Percentiles rank a stretch among this genome's conserved stretches.
Conservation (phyloP, 2,888 invertebrate species). For the Drosophila nigritarsus region DNA sequence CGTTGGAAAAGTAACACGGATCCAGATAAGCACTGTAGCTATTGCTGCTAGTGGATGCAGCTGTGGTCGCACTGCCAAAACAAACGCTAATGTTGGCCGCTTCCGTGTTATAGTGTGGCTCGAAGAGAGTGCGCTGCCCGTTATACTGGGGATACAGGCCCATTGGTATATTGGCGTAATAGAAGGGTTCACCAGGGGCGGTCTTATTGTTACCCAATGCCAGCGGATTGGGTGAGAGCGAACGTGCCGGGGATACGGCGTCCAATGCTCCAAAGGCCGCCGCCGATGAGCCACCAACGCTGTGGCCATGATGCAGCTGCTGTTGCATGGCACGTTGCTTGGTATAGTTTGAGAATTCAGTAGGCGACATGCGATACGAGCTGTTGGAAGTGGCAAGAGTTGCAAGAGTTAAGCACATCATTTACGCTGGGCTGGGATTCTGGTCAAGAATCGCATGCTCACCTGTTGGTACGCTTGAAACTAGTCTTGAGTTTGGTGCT, state of each 20-base stretch:
- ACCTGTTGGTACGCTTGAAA: conserved; percentile 96
- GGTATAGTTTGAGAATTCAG: conserved; percentile 98
- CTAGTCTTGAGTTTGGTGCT: conserved; percentile 99
- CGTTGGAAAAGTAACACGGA: conserved; percentile 81
- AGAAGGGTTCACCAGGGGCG: conserved; percentile 86
- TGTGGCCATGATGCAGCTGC: conserved; percentile 87
- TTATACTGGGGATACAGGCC: conserved; percentile 84
- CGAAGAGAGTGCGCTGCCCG: conserved; percentile 82
- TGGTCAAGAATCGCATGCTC: conserved; percentile 7
- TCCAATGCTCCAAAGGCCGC: conserved; percentile 86
- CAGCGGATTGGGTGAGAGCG: conserved; percentile 87
- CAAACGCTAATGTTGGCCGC: conserved; percentile 45
- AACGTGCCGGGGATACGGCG: conserved; percentile 87
- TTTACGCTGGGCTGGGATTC: neutral
- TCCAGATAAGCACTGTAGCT: conserved; percentile 83
- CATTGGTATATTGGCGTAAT: conserved; percentile 86
- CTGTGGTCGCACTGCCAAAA: conserved; percentile 46
- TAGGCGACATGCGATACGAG: conserved; percentile 95
- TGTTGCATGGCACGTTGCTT: conserved; percentile 97
- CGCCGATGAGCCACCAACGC: conserved; percentile 73
- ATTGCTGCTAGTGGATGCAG: conserved; percentile 17
- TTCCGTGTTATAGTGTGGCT: conserved; percentile 80
- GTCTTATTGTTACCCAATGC: conserved; percentile 84
- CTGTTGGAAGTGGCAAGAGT: conserved; percentile 55
- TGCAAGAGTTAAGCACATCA: neutral